Base-by-base conservation (phyloP, 2,888 invertebrate genomes). In the Phragmatobia fuliginosa region DNA sequence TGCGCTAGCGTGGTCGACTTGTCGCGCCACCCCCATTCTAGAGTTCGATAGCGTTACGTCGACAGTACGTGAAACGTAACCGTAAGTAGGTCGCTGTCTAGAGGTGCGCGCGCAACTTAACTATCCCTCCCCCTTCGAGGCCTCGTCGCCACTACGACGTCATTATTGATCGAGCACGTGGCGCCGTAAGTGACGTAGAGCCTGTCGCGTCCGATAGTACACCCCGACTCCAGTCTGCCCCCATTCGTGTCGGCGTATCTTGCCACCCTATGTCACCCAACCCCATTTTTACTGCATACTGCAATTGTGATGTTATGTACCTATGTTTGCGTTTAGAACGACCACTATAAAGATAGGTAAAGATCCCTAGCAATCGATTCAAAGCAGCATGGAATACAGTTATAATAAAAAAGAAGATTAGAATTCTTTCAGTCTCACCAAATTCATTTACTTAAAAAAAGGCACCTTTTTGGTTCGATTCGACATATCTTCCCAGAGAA, bases 111-210 rank as follows among this genome's bases (percentile, higher is more conserved):
- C 93, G 94, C 94, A 91, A 78, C 73, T 76, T 80, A 77, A 72
- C 74, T 77, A 18, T 11, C 67, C 61, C 21, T 33, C 45, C 62
- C 31, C 33, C 33, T 32, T 73, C 45, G 68, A 36, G 63, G 71
- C 60, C 67, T 31, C 78, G 76, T 79, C 76, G 76, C 82, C 82
- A 84, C 88, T 86, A 87, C 91, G 88, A 94, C 94, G 94, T 94
- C 94, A 94, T 87, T 94, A 95, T 95, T 91, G 95, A 95, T 95
- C 93, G 92, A 70, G 90, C 94, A 94, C 94, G 94, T 94, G 92
- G 94, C 94, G 92, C 93, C 94, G 92, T 92, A 88, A 91, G 89
- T 94, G 94, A 94, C 95, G 94, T 94, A 94, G 93, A 84, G 85
- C 80, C 85, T 85, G 89, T 87, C 88, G 85, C 87, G 86, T 83